Base-by-base conservation (phyloP, 37 sponge, comb jelly and placozoan genomes). In the Spongilla lacustris region DNA sequence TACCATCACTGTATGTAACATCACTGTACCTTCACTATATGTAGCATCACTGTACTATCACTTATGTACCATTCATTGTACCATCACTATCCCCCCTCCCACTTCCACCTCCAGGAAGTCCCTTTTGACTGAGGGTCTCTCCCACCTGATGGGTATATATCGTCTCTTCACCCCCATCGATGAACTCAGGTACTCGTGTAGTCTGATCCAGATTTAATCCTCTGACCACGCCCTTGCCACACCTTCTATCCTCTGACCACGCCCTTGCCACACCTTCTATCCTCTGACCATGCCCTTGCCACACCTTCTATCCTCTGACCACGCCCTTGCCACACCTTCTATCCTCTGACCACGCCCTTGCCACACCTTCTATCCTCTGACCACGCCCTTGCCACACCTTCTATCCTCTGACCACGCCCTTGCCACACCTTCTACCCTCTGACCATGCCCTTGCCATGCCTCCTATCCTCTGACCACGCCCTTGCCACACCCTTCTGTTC, bases 111-210 rank as follows among this genome's bases (percentile, higher is more conserved):
- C n/a, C 71, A 90, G 89, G 79, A 83, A 79, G 28, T 78, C 73
- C 2, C 89, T 89, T 33, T 80, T 89, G 4, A 78, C 89, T 2
- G 85, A 89, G 41, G 89, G 89, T 26, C 84, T 89, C 26, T n/a
- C 22, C 21, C 84, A 84, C 34, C 73, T 89, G 37, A 73, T 89
- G 74, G 46, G 84, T 24, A 69, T 84, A 31, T 89, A 75, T 66
- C 84, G 79, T 30, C 84, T 89, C 37, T 89, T 89, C 50, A 80
- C 67, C 6, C 89, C 89, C 2, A 71, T 89, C 36, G 85, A 89
- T 24, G 66, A 78, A 73, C 32, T 78, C 28, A 41, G 48, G 83
- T 82, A 71, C 12, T 1, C 58, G 8, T n/a, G n/a, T n/a, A n/a
- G n/a, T n/a, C n/a, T n/a, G n/a, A n/a, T n/a, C n/a, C n/a, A n/a